phyloP scores from a whole-genome alignment of 2,888 invertebrate species.

The Drosophila birchii region DNA sequence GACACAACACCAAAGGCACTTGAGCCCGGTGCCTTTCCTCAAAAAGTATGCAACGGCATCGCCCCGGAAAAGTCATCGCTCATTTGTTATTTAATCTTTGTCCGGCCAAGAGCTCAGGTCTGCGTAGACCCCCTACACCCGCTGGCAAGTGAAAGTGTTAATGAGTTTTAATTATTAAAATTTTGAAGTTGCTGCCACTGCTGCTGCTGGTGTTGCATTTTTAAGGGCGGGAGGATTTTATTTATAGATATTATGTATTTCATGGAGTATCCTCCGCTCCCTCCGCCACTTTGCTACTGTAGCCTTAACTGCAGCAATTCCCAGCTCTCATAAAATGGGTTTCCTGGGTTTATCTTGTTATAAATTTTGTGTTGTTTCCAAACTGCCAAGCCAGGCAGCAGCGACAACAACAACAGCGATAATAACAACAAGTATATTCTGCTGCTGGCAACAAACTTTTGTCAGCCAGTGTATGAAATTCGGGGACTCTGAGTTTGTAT shows the following conservation, averaged over 20 bases:
- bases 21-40: slow-evolving; percentile 22
- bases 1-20: slow-evolving; percentile 20
- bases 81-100: slow-evolving; percentile 79
- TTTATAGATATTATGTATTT: slow-evolving; percentile 42
- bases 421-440: slow-evolving; percentile 47
- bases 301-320: slow-evolving; percentile 24
- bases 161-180: slow-evolving; percentile 78
- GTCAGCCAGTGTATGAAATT: slow-evolving; percentile 36
- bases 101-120: slow-evolving; percentile 47
- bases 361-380: slow-evolving; percentile 60
- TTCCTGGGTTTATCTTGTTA: slow-evolving; percentile 59
- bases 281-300: background rate
- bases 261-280: slow-evolving; percentile 3
- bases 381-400: slow-evolving; percentile 35
- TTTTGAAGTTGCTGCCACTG: slow-evolving; percentile 47
- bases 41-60: slow-evolving; percentile 55
- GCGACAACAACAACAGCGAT: slow-evolving; percentile 33
- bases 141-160: slow-evolving; percentile 63
- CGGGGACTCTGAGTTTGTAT: slow-evolving; percentile 32
- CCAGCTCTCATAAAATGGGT: slow-evolving; percentile 28
- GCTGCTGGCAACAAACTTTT: slow-evolving; percentile 69
- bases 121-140: background rate
- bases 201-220: slow-evolving; percentile 26
- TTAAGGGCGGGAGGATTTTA: slow-evolving; percentile 20
- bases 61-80: slow-evolving; percentile 70